Conservation (phyloP, 2,797 vertebrate genomes). For the Pangasius larnaudii region DNA sequence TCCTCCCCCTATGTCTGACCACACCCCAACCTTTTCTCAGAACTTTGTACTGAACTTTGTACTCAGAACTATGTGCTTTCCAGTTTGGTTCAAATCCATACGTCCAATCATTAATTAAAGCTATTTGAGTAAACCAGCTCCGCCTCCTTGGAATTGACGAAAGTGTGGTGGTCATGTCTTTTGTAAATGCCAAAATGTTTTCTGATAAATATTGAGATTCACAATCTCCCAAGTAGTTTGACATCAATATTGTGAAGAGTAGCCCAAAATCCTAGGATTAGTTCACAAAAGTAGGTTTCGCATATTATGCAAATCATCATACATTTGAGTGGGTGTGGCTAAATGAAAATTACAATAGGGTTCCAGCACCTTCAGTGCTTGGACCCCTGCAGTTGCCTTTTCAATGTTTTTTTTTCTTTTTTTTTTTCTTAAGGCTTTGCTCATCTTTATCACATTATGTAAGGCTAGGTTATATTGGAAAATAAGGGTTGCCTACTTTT, state of each 20-base stretch:
- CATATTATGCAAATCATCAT: no score
- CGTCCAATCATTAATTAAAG: not conserved
- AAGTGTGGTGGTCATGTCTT: not conserved
- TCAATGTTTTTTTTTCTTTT: not conserved
- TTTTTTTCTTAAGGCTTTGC: constrained; percentile 64
- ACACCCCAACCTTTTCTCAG: not conserved
- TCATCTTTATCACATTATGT: constrained; percentile 70
- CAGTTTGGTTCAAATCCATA: not conserved
- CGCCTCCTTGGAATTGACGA: no score
- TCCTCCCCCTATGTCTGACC: no score
- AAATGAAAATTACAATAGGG: no score
- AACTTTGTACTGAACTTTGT: not conserved
- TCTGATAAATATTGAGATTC: not conserved
- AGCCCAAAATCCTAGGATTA: not conserved
- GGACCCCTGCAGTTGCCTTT: not conserved
- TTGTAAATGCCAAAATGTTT: not conserved
- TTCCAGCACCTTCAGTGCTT: no score
- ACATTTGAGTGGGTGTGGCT: no score
- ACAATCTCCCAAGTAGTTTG: no score
- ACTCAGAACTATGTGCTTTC: not conserved
- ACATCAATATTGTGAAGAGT: no score
- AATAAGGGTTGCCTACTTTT: constrained; percentile 70
- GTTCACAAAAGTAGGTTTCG: not conserved
- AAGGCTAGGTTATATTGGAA: constrained; percentile 72
- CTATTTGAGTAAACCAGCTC: not conserved